These are phyloP conservation scores for Poeciliopsis retropinna DNA, from an alignment of 2,113 vertebrate species.

Conservation along the genomic window DNA sequence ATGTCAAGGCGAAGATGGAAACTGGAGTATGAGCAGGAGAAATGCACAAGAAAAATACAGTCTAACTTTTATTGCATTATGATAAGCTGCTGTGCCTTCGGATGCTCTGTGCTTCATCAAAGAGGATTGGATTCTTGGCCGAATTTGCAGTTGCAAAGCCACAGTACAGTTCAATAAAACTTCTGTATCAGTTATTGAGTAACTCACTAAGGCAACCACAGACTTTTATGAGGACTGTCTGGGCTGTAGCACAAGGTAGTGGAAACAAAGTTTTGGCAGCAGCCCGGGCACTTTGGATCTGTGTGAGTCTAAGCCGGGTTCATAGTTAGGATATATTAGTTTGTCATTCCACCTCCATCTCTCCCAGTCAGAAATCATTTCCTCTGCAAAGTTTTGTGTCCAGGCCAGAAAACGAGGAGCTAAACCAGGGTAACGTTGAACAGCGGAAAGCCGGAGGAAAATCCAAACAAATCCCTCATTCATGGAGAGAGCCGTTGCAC, in stretches of 20 bases:
- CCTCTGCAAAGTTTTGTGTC: constrained; percentile 45
- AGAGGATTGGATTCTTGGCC: constrained; percentile 32
- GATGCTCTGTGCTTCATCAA: constrained; percentile 20
- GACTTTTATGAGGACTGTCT: constrained; percentile 51
- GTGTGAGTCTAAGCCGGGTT: constrained; percentile 26
- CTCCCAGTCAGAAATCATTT: constrained; percentile 66
- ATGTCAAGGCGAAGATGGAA: constrained; percentile 63
- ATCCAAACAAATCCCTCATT: constrained; percentile 74
- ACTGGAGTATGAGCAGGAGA: constrained; percentile 38
- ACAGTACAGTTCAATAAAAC: constrained; percentile 49
- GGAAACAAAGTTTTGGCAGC: constrained; percentile 54
- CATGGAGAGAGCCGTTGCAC: constrained; percentile 53
- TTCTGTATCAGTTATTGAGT: constrained; percentile 55
- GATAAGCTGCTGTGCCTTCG: constrained; percentile 32
- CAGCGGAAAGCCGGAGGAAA: constrained; percentile 57
- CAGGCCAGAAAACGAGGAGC: constrained; percentile 67
- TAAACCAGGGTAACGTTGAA: constrained; percentile 57
- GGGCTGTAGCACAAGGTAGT: constrained; percentile 39
- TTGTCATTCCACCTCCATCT: constrained; percentile 58
- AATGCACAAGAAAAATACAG: constrained; percentile 37
- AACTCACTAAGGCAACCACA: constrained; percentile 34
- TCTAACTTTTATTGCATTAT: constrained; percentile 30
- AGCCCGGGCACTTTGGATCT: constrained; percentile 15
- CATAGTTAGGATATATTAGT: constrained; percentile 56
- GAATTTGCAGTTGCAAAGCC: constrained; percentile 30